A percentile compares a stretch with the other conserved stretches of the same genome.
Evolutionary conservation across 2,113 vertebrate species (phyloP).

Genomic region (Antechinus stuartii): DNA sequence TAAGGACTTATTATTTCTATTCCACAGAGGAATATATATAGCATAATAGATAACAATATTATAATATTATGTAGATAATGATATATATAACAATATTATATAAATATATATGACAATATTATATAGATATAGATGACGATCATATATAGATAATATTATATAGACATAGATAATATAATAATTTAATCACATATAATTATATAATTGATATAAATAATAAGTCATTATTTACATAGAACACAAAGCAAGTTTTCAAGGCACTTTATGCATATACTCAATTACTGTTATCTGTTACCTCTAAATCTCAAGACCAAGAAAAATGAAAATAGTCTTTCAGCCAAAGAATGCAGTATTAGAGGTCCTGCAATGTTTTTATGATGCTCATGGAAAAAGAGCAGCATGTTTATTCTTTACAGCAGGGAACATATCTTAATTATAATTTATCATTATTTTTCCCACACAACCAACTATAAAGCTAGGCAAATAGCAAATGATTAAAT

Average conservation of each 20-base stretch:
- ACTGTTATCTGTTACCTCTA: neutral
- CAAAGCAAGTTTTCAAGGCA: too few species aligned
- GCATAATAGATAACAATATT: too few species aligned
- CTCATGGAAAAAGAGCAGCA: neutral
- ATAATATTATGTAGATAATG: too few species aligned
- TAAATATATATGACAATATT: too few species aligned
- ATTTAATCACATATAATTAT: too few species aligned
- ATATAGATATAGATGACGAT: too few species aligned
- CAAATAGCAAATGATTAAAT: neutral
- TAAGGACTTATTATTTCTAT: neutral
- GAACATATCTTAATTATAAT: neutral
- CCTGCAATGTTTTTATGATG: neutral
- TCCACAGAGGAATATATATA: neutral
- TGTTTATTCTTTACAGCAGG: neutral
- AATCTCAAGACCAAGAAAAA: slow-evolving; percentile 16
- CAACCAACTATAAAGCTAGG: neutral
- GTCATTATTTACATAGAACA: too few species aligned
- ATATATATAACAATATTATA: too few species aligned
- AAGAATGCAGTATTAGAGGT: neutral
- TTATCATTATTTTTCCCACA: neutral
- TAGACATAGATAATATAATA: too few species aligned
- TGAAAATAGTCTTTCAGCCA: neutral
- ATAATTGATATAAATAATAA: too few species aligned
- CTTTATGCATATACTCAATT: too few species aligned
- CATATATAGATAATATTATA: too few species aligned